Conservation (phyloP, 2,113 vertebrate species). For the Brachyhypopomus gauderio region DNA sequence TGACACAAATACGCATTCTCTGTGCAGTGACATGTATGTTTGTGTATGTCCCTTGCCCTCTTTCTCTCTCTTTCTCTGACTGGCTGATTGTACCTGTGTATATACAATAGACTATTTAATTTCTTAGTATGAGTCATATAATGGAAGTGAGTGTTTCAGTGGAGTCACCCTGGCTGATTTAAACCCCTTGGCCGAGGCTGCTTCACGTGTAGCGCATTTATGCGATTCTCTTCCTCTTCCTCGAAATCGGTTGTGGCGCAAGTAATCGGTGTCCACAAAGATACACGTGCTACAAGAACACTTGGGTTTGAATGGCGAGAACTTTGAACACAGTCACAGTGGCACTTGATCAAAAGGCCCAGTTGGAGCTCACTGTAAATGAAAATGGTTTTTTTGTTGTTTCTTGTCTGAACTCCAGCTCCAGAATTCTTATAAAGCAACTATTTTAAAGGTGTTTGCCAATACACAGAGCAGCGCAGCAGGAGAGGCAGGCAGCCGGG, state of each 20-base stretch:
- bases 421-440: slow-evolving; percentile 35
- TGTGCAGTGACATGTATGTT: not conserved
- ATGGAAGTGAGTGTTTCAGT: not conserved
- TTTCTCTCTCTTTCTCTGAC: not conserved
- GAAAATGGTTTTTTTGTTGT: slow-evolving; percentile 25
- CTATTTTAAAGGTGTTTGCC: slow-evolving; percentile 10
- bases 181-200: not conserved
- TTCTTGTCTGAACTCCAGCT: slow-evolving; percentile 29
- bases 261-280: slow-evolving; percentile 1
- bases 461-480: slow-evolving; percentile 39
- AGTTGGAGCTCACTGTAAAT: slow-evolving; percentile 36
- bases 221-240: not conserved
- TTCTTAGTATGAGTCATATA: slow-evolving; percentile 7
- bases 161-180: not conserved
- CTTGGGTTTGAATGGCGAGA: slow-evolving; percentile 28
- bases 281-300: slow-evolving; percentile 14
- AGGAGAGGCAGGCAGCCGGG: not conserved
- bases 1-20: slow-evolving; percentile 1
- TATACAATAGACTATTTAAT: slow-evolving; percentile 28
- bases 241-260: not conserved
- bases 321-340: slow-evolving; percentile 26
- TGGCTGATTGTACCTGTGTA: slow-evolving; percentile 23
- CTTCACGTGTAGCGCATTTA: not conserved
- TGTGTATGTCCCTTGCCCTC: slow-evolving; percentile 6
- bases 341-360: slow-evolving; percentile 30